Evolutionary conservation across 2,888 invertebrate genomes (phyloP).

Genomic region (Charanyca ferruginea): DNA sequence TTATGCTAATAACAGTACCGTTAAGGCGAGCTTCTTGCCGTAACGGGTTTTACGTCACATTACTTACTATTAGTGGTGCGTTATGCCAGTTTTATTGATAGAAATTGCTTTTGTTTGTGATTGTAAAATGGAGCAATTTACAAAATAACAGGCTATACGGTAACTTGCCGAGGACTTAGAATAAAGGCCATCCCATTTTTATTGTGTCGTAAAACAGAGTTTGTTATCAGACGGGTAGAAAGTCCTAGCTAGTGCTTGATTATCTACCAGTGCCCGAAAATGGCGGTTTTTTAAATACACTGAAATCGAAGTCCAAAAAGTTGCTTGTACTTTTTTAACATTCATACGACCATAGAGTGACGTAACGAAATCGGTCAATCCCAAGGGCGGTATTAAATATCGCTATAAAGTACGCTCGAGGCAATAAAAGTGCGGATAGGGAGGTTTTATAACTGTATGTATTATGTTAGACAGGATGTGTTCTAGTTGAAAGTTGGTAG

Average conservation of each 20-base stretch:
- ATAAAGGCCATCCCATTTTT: constrained; percentile 26
- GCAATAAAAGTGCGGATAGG: constrained; percentile 53
- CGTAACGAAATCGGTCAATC: constrained; percentile 60
- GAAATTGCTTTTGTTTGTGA: constrained; percentile 43
- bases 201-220: constrained; percentile 33
- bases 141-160: constrained; percentile 14
- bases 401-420: constrained; percentile 52
- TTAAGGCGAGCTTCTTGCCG: constrained; percentile 26
- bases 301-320: neutral
- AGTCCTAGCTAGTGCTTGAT: neutral
- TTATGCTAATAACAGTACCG: constrained; percentile 55
- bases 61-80: constrained; percentile 49
- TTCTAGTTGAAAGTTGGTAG: constrained; percentile 13
- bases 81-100: constrained; percentile 48
- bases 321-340: constrained; percentile 34
- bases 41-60: constrained; percentile 50
- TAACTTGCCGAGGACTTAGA: neutral
- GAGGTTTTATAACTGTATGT: constrained; percentile 46
- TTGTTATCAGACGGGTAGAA: constrained; percentile 13
- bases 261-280: neutral
- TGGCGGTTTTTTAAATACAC: neutral
- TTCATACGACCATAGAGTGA: constrained; percentile 45
- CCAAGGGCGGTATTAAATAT: constrained; percentile 60
- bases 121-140: constrained; percentile 28
- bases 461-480: constrained; percentile 23